Conservation (phyloP, 2,888 invertebrate genomes). For the Microctonus brassicae region DNA sequence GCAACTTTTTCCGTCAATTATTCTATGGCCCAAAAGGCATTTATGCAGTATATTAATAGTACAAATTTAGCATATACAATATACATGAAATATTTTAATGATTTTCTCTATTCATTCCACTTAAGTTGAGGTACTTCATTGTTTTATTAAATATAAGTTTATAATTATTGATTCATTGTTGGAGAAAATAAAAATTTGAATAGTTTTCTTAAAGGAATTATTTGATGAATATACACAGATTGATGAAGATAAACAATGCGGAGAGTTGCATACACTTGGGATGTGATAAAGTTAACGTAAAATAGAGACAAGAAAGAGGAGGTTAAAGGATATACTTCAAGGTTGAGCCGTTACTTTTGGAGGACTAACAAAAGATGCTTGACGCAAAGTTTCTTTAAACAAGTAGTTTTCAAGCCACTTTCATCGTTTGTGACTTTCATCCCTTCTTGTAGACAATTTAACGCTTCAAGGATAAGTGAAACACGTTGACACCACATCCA, state of each 20-base stretch:
- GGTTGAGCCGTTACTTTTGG: slow-evolving; percentile 49
- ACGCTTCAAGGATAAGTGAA: not conserved
- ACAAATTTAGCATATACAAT: not conserved
- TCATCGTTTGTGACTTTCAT: slow-evolving; percentile 21
- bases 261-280: slow-evolving; percentile 4
- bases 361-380: slow-evolving; percentile 57
- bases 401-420: slow-evolving; percentile 48
- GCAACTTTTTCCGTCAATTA: slow-evolving; percentile 45
- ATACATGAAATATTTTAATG: no score
- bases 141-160: no score
- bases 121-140: no score
- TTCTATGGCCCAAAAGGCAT: slow-evolving; percentile 24
- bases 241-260: not conserved
- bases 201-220: no score
- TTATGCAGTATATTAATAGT: not conserved
- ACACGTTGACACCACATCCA: not conserved
- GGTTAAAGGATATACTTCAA: slow-evolving; percentile 50
- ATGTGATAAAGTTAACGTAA: no score
- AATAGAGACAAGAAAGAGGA: slow-evolving; percentile 28
- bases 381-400: slow-evolving; percentile 56
- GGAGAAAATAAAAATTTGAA: not conserved
- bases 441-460: not conserved
- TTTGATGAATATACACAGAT: not conserved
- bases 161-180: not conserved
- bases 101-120: no score